Percentiles rank a stretch among this genome's conserved stretches.
These are phyloP conservation scores for Bacillus rossius DNA, from an alignment of 1,140 invertebrate species.

Conservation along the genomic window DNA sequence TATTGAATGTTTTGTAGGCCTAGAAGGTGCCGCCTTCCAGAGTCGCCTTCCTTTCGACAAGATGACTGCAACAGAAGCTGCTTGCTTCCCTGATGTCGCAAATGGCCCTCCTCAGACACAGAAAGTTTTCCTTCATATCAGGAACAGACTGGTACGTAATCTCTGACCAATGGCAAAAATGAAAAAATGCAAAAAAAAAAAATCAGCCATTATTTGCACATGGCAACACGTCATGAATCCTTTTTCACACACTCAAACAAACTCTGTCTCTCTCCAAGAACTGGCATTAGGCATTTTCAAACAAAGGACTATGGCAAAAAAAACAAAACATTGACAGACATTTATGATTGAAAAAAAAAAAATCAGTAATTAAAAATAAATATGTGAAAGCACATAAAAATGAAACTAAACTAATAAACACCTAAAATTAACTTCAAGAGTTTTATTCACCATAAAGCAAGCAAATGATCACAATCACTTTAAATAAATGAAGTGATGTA, in stretches of 20 bases:
- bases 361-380: no score
- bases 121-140: conserved; percentile 87
- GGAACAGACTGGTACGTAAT: conserved; percentile 73
- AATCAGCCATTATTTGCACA: background rate
- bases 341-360: no score
- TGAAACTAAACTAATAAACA: no score
- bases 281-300: no score
- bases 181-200: background rate
- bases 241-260: background rate
- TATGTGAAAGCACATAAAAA: no score
- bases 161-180: background rate
- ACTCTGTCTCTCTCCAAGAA: no score
- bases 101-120: conserved; percentile 74
- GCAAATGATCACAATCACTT: no score
- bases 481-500: no score
- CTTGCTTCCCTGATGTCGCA: conserved; percentile 88
- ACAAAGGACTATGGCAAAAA: no score
- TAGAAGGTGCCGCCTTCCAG: conserved; percentile 91
- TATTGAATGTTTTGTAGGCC: conserved; percentile 41
- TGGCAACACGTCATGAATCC: background rate
- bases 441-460: no score
- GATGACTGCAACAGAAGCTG: conserved; percentile 89
- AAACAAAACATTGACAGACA: no score
- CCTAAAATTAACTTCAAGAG: no score
- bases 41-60: conserved; percentile 92